Conservation (phyloP, 2,113 vertebrate species). For the Periophthalmus modestus region DNA sequence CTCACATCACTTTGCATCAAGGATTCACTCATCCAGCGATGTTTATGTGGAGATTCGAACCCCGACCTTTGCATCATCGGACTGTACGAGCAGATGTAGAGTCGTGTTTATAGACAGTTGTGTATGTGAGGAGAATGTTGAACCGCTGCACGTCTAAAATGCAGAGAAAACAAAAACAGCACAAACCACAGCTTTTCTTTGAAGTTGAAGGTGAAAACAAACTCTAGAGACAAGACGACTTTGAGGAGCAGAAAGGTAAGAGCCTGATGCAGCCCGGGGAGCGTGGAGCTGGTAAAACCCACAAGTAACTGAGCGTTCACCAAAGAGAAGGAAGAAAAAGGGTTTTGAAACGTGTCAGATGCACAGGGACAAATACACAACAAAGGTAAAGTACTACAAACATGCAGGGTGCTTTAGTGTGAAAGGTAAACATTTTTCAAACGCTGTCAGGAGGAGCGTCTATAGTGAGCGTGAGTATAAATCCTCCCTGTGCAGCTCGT, state of each 20-base stretch:
- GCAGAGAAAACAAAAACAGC: conserved; percentile 27
- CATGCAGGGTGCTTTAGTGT: conserved; percentile 44
- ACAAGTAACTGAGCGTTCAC: conserved; percentile 23
- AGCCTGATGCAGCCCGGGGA: conserved; percentile 26
- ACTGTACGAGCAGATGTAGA: too few species aligned
- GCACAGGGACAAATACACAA: conserved; percentile 17
- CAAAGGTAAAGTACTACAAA: conserved; percentile 42
- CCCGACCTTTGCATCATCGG: too few species aligned
- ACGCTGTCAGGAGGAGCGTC: conserved; percentile 37
- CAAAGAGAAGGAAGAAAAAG: neutral
- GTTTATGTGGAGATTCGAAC: too few species aligned
- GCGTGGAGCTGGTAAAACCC: conserved; percentile 18
- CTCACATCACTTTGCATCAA: too few species aligned
- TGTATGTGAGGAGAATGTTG: conserved; percentile 21
- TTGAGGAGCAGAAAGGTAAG: conserved; percentile 45
- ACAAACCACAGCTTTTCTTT: conserved; percentile 28
- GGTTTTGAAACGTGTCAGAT: conserved; percentile 39
- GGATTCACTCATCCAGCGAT: too few species aligned
- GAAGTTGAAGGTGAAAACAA: conserved; percentile 51
- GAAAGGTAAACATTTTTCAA: conserved; percentile 51
- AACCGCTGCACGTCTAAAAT: conserved; percentile 37
- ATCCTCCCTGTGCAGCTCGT: conserved; percentile 33
- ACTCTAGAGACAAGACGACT: conserved; percentile 55
- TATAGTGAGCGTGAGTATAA: conserved; percentile 37
- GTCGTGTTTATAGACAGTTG: conserved; percentile 25